phyloP scores from a whole-genome alignment of 2,113 vertebrate genomes.

The Corythaeola cristata region DNA sequence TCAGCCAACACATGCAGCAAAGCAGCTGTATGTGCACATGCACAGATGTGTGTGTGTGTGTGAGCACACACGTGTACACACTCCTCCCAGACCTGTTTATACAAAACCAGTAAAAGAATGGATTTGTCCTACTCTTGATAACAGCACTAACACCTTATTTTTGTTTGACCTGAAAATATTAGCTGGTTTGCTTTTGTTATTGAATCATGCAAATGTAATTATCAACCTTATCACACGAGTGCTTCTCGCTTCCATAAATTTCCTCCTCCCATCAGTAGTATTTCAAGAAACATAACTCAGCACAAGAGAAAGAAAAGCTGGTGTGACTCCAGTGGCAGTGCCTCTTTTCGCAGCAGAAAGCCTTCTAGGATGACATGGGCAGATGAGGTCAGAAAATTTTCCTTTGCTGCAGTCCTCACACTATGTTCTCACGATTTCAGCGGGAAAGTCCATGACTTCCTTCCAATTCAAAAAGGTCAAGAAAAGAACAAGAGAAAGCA shows the following conservation, averaged over 20 bases:
- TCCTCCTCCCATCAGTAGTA: not conserved
- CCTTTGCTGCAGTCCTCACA: not conserved
- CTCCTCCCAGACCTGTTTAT: not conserved
- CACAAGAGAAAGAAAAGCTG: not conserved
- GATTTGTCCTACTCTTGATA: not conserved
- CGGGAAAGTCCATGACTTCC: not conserved
- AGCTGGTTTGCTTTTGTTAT: not conserved
- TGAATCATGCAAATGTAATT: not conserved
- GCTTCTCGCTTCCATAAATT: not conserved
- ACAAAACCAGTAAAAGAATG: not conserved
- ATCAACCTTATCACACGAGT: not conserved
- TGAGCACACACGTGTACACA: rapidly evolving
- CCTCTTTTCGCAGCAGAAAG: not conserved
- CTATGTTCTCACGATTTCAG: not conserved
- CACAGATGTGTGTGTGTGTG: rapidly evolving
- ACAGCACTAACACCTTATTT: not conserved
- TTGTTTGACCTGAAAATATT: not conserved
- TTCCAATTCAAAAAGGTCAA: not conserved
- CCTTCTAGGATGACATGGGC: rapidly evolving
- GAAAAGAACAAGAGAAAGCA: not conserved
- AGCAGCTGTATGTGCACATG: not conserved
- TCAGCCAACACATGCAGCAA: not conserved
- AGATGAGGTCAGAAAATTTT: not conserved
- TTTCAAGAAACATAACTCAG: not conserved
- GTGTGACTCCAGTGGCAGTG: not conserved